Evolutionary conservation across 2,113 vertebrate genomes (phyloP).

Genomic region (Thamnophis sirtalis): DNA sequence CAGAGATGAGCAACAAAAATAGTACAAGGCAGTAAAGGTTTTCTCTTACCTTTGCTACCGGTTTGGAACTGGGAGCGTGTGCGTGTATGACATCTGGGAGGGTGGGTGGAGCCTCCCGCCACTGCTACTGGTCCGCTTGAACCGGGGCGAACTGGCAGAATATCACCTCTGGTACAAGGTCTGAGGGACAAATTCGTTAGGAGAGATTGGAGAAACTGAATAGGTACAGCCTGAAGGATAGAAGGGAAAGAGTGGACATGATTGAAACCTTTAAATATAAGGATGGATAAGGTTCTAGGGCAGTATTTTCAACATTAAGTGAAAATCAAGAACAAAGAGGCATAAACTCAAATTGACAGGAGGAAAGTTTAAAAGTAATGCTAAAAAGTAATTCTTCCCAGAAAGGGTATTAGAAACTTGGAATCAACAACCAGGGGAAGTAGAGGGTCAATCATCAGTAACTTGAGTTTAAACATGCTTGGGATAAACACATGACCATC

Average conservation of each 20-base stretch:
- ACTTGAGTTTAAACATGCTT: neutral
- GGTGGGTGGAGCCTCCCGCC: too few species aligned
- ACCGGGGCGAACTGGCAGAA: too few species aligned
- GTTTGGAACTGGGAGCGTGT: too few species aligned
- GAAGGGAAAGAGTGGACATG: neutral
- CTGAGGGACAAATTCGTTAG: neutral
- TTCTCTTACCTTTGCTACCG: too few species aligned
- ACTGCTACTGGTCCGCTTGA: too few species aligned
- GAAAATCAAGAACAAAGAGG: neutral
- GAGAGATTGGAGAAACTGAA: neutral
- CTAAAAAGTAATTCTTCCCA: neutral
- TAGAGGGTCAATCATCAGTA: neutral
- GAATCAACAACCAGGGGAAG: neutral
- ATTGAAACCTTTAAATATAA: neutral
- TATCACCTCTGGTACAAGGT: neutral
- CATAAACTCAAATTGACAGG: neutral
- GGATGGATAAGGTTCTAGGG: neutral
- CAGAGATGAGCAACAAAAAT: neutral
- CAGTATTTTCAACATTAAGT: neutral
- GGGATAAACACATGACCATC: neutral
- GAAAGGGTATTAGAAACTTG: neutral
- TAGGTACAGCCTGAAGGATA: neutral
- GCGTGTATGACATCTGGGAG: too few species aligned
- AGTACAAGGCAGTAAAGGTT: neutral
- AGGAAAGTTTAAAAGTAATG: neutral